These are phyloP conservation scores for Dorcus parallelipipedus DNA, from an alignment of 2,888 invertebrate genomes.

Conservation along the genomic window DNA sequence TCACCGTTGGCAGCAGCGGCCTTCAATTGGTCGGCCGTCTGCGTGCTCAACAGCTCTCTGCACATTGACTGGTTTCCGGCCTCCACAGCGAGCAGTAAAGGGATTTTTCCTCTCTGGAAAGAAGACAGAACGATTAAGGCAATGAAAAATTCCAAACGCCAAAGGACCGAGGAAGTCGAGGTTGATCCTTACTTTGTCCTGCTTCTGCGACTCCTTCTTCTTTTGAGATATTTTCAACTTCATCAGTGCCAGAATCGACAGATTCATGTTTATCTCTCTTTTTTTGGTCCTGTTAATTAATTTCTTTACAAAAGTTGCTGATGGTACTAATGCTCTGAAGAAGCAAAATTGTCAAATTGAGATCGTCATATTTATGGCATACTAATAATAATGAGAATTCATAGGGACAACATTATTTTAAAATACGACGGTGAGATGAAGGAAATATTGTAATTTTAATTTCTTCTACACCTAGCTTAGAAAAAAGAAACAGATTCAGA, in stretches of 20 bases:
- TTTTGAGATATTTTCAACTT: conserved; percentile 8
- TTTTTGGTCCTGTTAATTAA: background rate
- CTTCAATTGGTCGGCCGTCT: conserved; percentile 84
- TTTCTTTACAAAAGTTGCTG: background rate
- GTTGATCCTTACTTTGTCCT: background rate
- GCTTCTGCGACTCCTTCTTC: conserved; percentile 5
- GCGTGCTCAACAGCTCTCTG: conserved; percentile 84
- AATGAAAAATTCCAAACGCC: conserved; percentile 2
- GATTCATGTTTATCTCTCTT: conserved; percentile 5
- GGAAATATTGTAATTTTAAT: too few relatives aligned
- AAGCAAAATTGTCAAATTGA: background rate
- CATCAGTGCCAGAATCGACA: conserved; percentile 12
- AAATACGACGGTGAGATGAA: too few relatives aligned
- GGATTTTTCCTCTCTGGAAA: conserved; percentile 87
- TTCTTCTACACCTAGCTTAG: too few relatives aligned
- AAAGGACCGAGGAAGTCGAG: background rate
- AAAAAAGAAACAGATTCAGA: too few relatives aligned
- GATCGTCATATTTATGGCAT: background rate
- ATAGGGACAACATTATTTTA: background rate
- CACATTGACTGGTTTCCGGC: conserved; percentile 95
- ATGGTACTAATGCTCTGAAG: background rate
- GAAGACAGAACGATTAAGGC: background rate
- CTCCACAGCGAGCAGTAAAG: conserved; percentile 89
- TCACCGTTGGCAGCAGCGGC: conserved; percentile 84
- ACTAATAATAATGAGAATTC: background rate